Base-by-base conservation (phyloP, 2,888 invertebrate genomes). In the Thereva unica region DNA sequence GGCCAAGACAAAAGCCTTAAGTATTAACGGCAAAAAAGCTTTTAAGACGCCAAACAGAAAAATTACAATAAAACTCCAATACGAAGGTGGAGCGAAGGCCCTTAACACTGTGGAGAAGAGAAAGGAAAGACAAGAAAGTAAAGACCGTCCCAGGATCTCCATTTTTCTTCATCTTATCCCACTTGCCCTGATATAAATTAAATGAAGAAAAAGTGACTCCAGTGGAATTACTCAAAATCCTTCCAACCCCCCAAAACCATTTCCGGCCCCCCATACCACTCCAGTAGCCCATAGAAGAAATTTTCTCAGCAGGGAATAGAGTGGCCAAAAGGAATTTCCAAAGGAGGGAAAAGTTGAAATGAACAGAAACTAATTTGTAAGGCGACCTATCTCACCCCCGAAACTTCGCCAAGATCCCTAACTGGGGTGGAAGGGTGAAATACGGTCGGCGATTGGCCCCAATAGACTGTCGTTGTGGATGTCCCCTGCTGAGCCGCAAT, bases 321-420 rank as follows among this genome's bases (percentile, higher is more conserved):
- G 44, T 37, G 42, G 41, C 45, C 53, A 35, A 64, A 42, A 57
- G 64, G 63, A 64, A 12, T 37, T 53, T 23, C 49, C 44, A 57
- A 23, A 52, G 49, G 42, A 57, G 42, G 66, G 57, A 66, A 66
- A 66, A 66, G 49, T 57, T 54, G 67, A 64, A 69, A 50, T 67
- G 69, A 69, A 69, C 64, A 67, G 64, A 64, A 63, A 65, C 67
- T 64, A 67, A 69, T 69, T 69, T 69, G 64, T 67, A 64, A 67
- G 55, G 50, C 69, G 61, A 55, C 65, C 53, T 64, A n/a, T 23
- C 50, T 50, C 40, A 61, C 37, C 53, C 53, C n/a, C 35, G 23
- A 23, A 23, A 23, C 23, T 23, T 23, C 2, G 2, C 23, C 23
- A 23, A 23, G 23, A 9, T 55, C 55, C 42, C 4, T 9, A 40